Percentiles rank a stretch among this genome's conserved stretches.
phyloP scores from a whole-genome alignment of 2,888 invertebrate genomes.

The Teleogryllus oceanicus region DNA sequence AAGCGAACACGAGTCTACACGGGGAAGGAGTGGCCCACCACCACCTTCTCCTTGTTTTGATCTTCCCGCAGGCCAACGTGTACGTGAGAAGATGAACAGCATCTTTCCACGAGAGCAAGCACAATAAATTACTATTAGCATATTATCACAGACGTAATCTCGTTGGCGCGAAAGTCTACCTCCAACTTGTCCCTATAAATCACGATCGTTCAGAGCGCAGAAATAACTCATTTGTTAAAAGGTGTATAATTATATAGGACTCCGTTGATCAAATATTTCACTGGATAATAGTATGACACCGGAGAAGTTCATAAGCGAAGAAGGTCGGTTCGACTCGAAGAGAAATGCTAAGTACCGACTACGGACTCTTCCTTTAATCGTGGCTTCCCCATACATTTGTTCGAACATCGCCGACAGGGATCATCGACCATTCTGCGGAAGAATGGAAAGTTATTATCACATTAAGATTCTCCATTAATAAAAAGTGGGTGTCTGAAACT shows the following conservation, averaged over 20 bases:
- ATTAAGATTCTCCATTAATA: conserved; percentile 8
- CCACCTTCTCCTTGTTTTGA: neutral
- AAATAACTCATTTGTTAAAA: conserved; percentile 46
- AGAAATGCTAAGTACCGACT: neutral
- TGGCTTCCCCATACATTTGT: conserved; percentile 4
- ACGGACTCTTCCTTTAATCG: neutral
- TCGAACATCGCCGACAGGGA: neutral
- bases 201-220: conserved; percentile 42
- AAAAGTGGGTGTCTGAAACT: neutral
- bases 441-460: conserved; percentile 1
- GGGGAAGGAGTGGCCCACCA: neutral
- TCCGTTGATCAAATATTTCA: conserved; percentile 38
- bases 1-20: neutral
- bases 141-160: conserved; percentile 46
- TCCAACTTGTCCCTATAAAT: conserved; percentile 41
- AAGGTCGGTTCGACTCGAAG: conserved; percentile 22
- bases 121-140: conserved; percentile 45
- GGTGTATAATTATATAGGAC: conserved; percentile 44
- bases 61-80: neutral
- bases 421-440: conserved; percentile 5
- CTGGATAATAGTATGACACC: conserved; percentile 35
- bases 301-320: conserved; percentile 31
- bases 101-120: conserved; percentile 31
- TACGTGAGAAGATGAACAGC: conserved; percentile 31
- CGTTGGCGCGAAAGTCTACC: conserved; percentile 34